Evolutionary conservation across 2,888 invertebrate species (phyloP), one percentile per base, ranked within the genome.

Genomic region (Sturmia bella): DNA sequence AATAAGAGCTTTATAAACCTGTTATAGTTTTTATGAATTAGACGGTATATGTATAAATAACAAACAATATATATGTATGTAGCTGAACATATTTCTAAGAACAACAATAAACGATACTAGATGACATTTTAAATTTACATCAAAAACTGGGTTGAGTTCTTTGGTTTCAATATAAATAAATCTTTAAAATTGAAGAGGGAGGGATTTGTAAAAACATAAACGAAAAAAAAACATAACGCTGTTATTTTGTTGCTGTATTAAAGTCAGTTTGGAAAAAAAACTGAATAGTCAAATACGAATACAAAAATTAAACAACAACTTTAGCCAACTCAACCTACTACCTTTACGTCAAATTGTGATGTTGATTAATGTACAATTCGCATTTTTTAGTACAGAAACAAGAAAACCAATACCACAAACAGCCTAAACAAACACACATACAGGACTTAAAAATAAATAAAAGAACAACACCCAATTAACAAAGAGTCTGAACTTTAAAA

Each of bases 291-390:
- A 69, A 70, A 78, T 41, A 68, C 19, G 50, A 61, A 66, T n/a
- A n/a, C 39, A 66, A 57, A 50, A 21, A 19, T 15, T 3, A 56
- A 41, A 54, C 24, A 24, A 7, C 17, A 21, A 74, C 24, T 17
- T 13, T 37, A 57, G 45, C 41, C 64, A 66, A 82, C 74, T 82
- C 82, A 54, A 82, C 82, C 78, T 78, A 82, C 82, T 78, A 78
- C 82, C 78, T 78, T 82, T 78, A 74, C 83, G 84, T 84, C 84
- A 84, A 83, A 80, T 83, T 83, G 77, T 84, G 83, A 84, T 82
- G 83, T 84, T 84, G 84, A 84, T 84, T 83, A 84, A 84, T 84
- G 84, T 78, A 73, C 63, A 73, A 75, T 75, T 81, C 76, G 64
- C 75, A 82, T 80, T 79, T 72, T 80, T 77, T 27, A 50, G 78